phyloP scores from a whole-genome alignment of 2,888 invertebrate genomes.

The Drosophila infuscata region DNA sequence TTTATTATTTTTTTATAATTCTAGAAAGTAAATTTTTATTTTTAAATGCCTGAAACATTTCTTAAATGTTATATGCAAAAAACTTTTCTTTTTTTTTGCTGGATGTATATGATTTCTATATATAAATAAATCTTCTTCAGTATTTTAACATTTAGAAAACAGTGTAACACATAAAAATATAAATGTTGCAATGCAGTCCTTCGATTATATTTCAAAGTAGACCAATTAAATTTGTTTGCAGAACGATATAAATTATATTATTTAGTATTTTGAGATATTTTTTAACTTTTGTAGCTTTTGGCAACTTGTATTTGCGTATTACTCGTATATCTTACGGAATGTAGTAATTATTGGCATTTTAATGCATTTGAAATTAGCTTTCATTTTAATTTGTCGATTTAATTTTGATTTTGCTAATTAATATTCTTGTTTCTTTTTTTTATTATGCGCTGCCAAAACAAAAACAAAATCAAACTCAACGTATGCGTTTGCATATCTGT shows the following conservation, averaged over 20 bases:
- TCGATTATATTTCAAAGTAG: not conserved
- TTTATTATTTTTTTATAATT: not conserved
- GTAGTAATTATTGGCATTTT: slow-evolving; percentile 52
- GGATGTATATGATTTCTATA: not conserved
- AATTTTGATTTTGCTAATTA: slow-evolving; percentile 73
- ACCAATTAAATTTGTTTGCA: not conserved
- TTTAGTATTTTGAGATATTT: slow-evolving; percentile 5
- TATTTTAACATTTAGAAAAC: not conserved
- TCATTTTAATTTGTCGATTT: slow-evolving; percentile 38
- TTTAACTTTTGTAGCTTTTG: slow-evolving; percentile 34
- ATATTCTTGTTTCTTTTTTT: slow-evolving; percentile 74
- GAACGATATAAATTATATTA: not conserved
- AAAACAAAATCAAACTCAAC: slow-evolving; percentile 45
- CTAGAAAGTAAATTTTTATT: not conserved
- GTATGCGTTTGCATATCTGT: slow-evolving; percentile 41
- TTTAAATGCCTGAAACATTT: not conserved
- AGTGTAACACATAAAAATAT: not conserved
- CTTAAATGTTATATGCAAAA: not conserved
- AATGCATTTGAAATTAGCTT: slow-evolving; percentile 54
- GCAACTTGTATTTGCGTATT: slow-evolving; percentile 31
- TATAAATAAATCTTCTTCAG: not conserved
- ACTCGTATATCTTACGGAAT: slow-evolving; percentile 33
- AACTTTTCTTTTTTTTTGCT: not conserved
- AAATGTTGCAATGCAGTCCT: not conserved
- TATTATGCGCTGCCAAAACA: slow-evolving; percentile 68